phyloP scores from a whole-genome alignment of 2,113 vertebrate species.

The Chaetodon auriga region DNA sequence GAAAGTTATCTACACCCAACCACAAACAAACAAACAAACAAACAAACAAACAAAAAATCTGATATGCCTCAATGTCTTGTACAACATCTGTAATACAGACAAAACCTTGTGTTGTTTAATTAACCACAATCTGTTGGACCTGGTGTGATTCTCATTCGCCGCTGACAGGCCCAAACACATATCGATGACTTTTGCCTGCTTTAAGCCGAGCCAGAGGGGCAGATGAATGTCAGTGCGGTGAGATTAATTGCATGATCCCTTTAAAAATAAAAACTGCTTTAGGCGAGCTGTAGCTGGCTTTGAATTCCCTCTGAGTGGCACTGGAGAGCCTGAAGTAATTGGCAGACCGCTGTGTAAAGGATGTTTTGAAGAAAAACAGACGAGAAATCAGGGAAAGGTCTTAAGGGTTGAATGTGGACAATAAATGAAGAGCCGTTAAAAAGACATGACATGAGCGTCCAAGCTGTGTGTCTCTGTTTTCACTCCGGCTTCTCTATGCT shows the following conservation, averaged over 20 bases:
- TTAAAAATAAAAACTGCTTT: neutral
- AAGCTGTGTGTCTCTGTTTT: neutral
- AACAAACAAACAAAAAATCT: too few relatives aligned
- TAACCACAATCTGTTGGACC: constrained; percentile 27
- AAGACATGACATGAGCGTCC: too few relatives aligned
- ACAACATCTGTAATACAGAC: neutral
- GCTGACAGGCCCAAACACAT: constrained; percentile 39
- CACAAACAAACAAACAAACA: too few relatives aligned
- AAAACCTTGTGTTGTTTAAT: constrained; percentile 31
- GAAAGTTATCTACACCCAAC: too few relatives aligned
- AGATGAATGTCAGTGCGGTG: constrained; percentile 19
- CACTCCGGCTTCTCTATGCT: neutral
- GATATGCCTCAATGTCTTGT: neutral
- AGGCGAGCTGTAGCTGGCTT: neutral
- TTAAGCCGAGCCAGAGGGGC: neutral
- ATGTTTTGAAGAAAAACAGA: neutral
- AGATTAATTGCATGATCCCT: constrained; percentile 16
- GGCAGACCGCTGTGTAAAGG: neutral
- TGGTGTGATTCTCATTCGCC: constrained; percentile 12
- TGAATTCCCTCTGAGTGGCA: neutral
- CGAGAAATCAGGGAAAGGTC: neutral
- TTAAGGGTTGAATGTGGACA: too few relatives aligned
- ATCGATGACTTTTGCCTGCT: constrained; percentile 30
- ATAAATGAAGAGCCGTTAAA: neutral
- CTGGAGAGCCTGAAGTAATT: neutral